phyloP scores from a whole-genome alignment of 2,797 vertebrate genomes.

The Sebastes diploproa region DNA sequence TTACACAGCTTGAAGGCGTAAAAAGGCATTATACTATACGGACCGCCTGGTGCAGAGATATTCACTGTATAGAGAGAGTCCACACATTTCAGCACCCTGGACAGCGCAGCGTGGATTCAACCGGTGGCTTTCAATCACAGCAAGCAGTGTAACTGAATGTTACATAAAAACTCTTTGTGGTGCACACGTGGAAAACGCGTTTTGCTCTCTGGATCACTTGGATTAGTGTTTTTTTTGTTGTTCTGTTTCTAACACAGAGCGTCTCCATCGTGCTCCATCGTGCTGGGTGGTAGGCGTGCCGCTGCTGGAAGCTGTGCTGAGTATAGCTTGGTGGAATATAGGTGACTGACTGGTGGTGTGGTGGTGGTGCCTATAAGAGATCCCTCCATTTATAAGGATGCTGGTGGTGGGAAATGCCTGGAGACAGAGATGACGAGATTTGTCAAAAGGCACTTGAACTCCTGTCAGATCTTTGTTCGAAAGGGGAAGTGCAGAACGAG shows the following conservation, averaged over 20 bases:
- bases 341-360: conserved; percentile 69
- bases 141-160: conserved; percentile 14
- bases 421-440: conserved; percentile 97
- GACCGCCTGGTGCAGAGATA: background rate
- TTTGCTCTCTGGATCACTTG: conserved; percentile 27
- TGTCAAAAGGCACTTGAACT: conserved; percentile 98
- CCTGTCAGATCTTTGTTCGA: conserved; percentile 95
- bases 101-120: conserved; percentile 80
- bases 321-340: conserved; percentile 56
- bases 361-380: conserved; percentile 76
- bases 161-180: conserved; percentile 12
- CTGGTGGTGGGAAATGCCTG: conserved; percentile 98
- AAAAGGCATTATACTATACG: background rate
- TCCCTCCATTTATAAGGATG: conserved; percentile 90
- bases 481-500: conserved; percentile 94
- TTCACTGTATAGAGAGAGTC: conserved; percentile 15
- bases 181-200: conserved; percentile 5
- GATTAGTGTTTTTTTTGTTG: background rate
- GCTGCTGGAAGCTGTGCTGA: conserved; percentile 37
- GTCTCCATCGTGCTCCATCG: conserved; percentile 22
- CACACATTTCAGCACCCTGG: conserved; percentile 72
- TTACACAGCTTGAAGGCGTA: background rate
- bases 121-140: conserved; percentile 73
- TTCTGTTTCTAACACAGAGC: background rate
- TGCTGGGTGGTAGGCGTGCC: conserved; percentile 63